A percentile compares a stretch with the other conserved stretches of the same genome.
These are phyloP conservation scores for Pachyrhynchus sulphureomaculatus DNA, from an alignment of 1,140 invertebrate species.

Conservation along the genomic window DNA sequence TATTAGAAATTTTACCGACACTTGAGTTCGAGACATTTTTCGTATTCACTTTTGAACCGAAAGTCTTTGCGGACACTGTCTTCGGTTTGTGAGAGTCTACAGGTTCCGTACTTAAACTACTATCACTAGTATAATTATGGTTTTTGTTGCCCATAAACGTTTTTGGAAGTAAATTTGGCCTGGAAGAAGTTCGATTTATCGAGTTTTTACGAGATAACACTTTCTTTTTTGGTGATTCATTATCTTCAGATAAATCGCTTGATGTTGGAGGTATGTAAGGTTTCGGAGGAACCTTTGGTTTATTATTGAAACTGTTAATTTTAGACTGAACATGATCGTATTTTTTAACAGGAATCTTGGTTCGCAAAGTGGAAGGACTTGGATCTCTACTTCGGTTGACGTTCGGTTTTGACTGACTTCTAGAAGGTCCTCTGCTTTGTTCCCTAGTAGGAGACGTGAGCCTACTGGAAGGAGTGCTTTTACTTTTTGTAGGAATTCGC, in stretches of 20 bases:
- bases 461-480: slow-evolving; percentile 44
- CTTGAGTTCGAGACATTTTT: not conserved
- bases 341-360: slow-evolving; percentile 38
- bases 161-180: slow-evolving; percentile 33
- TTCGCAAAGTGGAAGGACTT: slow-evolving; percentile 39
- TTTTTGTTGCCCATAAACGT: slow-evolving; percentile 34
- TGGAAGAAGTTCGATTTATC: slow-evolving; percentile 33
- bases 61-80: slow-evolving; percentile 1
- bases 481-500: slow-evolving; percentile 39
- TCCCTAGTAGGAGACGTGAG: slow-evolving; percentile 38
- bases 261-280: slow-evolving; percentile 25
- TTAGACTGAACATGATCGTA: slow-evolving; percentile 48
- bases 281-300: slow-evolving; percentile 46
- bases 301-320: slow-evolving; percentile 49
- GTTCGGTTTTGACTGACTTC: slow-evolving; percentile 34
- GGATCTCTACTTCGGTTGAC: slow-evolving; percentile 36
- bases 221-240: slow-evolving; percentile 27
- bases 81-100: not conserved
- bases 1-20: not conserved
- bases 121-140: slow-evolving; percentile 30
- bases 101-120: slow-evolving; percentile 18
- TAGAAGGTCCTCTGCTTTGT: slow-evolving; percentile 16
- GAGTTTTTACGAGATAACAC: slow-evolving; percentile 35
- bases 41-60: not conserved
- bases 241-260: slow-evolving; percentile 37